Base-by-base conservation (phyloP, 2,888 invertebrate genomes). In the Drosophila affinis region DNA sequence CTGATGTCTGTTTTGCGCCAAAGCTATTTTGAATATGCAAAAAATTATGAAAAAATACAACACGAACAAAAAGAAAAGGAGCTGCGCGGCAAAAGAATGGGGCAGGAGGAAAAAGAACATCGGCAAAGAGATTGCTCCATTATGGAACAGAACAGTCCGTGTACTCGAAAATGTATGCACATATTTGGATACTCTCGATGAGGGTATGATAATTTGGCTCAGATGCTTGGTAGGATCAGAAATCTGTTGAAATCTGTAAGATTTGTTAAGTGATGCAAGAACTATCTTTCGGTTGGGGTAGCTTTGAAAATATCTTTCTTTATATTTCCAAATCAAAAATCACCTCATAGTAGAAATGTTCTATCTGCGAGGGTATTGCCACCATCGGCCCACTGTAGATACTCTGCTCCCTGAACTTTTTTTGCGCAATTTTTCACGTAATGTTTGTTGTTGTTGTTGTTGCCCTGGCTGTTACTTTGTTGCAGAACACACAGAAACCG, bases 1-100 rank as follows among this genome's bases (percentile, higher is more conserved):
- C 39, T 14, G 14, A 39, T 39, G 39, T 39, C 39, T 39, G 39
- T 14, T 39, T 83, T 87, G 88, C 69, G 78, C 73, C 80, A 72
- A 78, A 88, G 89, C 78, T 88, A 84, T 84, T 84, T 84, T 84
- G 77, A 88, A 84, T 84, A 84, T 84, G 83, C 87, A 88, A 88
- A 87, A 83, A 87, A 87, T 81, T 78, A 83, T 81, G 53, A 51
- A 70, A 80, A 18, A 18, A 72, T 54, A 72, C 49, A 56, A 58
- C 67, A 73, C 48, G 69, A 68, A 12, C 29, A 32, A 47, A 39
- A 45, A n/a, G 9, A 54, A 49, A 27, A 51, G 44, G 17, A 17
- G 34, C 12, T 52, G 64, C 49, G 12, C 21, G 21, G 21, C 21
- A 21, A 21, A 49, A 29, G 48, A 39, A 29, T 49, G 63, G 65